A percentile compares a stretch with the other conserved stretches of the same genome.
Conservation (phyloP, 2,113 vertebrate genomes). For the Microtus montanus region DNA sequence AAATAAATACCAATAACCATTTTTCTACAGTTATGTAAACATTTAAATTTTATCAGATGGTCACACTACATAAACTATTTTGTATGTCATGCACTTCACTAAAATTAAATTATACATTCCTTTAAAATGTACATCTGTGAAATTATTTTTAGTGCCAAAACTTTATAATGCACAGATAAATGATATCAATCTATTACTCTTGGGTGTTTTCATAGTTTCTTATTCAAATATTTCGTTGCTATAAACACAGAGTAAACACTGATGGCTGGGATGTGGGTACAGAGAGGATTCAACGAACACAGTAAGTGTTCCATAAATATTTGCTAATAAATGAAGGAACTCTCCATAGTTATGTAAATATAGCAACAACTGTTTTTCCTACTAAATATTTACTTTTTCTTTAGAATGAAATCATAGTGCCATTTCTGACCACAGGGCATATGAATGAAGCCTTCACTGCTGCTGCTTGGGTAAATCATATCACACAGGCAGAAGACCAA, state of each 20-base stretch:
- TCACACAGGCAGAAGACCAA: background rate
- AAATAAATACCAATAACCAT: background rate
- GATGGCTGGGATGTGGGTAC: background rate
- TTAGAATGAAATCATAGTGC: background rate
- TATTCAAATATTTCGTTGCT: background rate
- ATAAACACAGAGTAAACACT: background rate
- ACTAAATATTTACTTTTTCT: background rate
- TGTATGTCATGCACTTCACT: background rate
- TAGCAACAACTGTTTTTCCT: background rate
- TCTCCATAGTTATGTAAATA: background rate
- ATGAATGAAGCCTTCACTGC: background rate
- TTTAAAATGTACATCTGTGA: background rate
- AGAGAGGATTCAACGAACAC: background rate
- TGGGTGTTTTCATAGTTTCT: background rate
- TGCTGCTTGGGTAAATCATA: background rate
- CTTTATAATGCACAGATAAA: background rate
- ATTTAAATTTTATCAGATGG: background rate
- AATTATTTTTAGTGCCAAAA: slow-evolving; percentile 34
- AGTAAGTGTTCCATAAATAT: background rate
- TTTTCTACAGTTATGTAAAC: background rate
- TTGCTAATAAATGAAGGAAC: background rate
- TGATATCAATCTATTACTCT: background rate
- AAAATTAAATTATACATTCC: background rate
- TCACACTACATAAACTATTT: background rate
- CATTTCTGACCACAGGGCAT: background rate